Base-by-base conservation (phyloP, 2,888 invertebrate genomes). In the Campaea margaritaria region DNA sequence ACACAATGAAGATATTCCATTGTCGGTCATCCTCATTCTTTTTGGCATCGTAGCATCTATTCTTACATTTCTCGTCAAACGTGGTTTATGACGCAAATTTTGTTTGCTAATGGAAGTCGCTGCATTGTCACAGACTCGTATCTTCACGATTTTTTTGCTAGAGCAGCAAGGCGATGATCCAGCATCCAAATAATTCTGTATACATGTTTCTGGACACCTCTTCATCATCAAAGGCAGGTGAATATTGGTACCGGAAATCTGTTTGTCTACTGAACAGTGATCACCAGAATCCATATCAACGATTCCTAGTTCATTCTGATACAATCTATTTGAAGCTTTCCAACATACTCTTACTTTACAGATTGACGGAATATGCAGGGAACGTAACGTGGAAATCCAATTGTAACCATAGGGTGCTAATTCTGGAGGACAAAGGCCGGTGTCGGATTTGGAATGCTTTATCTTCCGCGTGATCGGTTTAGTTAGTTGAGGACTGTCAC, bases 281-380 rank as follows among this genome's bases (percentile, higher is more conserved):
- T 39, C 39, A 21, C 38, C 12, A 9, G 31, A 47, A 11, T 47
- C 47, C 9, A 31, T 38, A 21, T 47, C 47, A 16, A 36, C 47
- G 16, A n/a, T 31, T 3, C 8, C 36, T n/a, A 36, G 15, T 2
- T 15, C 21, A 16, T 8, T 47, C 13, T 47, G 47, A 14, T 48
- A 48, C 13, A 48, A 27, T 39, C 48, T 21, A 4, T 39, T 9
- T 39, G 39, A 48, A 27, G 4, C 27, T 38, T 38, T 38, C 38
- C 10, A 14, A 27, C 27, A 27, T 27, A 13, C 38, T 39, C 4
- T 48, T 38, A 14, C 9, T 39, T 39, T 39, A 48, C 36, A n/a
- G 34, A 13, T 15, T 38, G 47, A 2, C 8, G 47, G 36, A 36
- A 36, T 9, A 9, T 10, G 31, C 7, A 31, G 31, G 1, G 10